Evolutionary conservation across 2,797 vertebrate species (phyloP).

Genomic region (Brachyalestes nurse): DNA sequence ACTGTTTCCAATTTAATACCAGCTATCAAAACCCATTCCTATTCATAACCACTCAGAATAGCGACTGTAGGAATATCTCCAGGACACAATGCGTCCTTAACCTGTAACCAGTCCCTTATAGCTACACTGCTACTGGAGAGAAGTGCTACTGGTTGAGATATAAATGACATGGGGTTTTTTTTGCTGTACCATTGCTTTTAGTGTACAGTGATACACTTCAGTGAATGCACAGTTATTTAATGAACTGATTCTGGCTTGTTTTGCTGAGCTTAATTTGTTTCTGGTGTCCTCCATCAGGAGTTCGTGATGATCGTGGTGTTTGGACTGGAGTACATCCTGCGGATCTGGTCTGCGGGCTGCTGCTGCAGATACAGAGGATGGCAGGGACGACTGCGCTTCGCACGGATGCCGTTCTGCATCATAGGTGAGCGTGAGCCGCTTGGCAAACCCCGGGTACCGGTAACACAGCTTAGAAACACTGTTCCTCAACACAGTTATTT

Average conservation of each 20-base stretch:
- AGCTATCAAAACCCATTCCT: too few species aligned
- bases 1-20: too few species aligned
- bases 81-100: too few species aligned
- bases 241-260: neutral
- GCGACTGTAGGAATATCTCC: too few species aligned
- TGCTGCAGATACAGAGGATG: conserved; percentile 96
- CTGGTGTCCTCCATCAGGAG: conserved; percentile 77
- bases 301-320: conserved; percentile 99
- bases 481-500: too few species aligned
- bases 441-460: neutral
- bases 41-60: too few species aligned
- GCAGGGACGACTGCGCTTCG: conserved; percentile 93
- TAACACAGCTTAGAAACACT: too few species aligned
- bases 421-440: conserved; percentile 82
- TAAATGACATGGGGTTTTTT: too few species aligned
- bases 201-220: neutral
- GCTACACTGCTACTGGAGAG: too few species aligned
- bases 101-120: too few species aligned
- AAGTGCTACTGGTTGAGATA: too few species aligned
- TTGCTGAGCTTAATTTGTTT: neutral
- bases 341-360: conserved; percentile 97
- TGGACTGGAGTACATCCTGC: conserved; percentile 93
- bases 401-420: conserved; percentile 94
- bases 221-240: neutral
- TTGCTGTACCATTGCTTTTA: too few species aligned